These are phyloP conservation scores for Netelia melanura DNA, from an alignment of 2,888 invertebrate genomes.

Conservation along the genomic window DNA sequence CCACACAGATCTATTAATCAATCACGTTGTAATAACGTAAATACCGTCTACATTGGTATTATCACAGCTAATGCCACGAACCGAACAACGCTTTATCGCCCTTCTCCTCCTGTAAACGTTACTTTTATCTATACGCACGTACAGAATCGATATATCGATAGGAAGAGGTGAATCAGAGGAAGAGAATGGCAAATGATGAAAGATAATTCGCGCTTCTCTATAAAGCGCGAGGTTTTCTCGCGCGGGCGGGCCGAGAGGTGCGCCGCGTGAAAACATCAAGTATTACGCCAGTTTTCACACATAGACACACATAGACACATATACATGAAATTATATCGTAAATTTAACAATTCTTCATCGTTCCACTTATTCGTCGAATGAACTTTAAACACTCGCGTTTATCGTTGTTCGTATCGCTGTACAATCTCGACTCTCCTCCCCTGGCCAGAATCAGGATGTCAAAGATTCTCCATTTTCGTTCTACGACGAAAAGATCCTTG, in stretches of 20 bases:
- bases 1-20: conserved; percentile 63
- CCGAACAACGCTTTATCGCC: neutral
- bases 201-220: conserved; percentile 64
- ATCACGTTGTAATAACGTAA: conserved; percentile 58
- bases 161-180: conserved; percentile 63
- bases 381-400: conserved; percentile 48
- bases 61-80: conserved; percentile 17
- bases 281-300: conserved; percentile 3
- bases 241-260: conserved; percentile 56
- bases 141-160: neutral
- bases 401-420: conserved; percentile 28
- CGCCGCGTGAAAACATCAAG: conserved; percentile 45
- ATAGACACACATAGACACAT: neutral
- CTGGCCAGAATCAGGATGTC: neutral
- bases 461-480: neutral
- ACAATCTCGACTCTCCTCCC: neutral
- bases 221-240: conserved; percentile 52
- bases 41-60: conserved; percentile 64
- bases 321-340: conserved; percentile 24
- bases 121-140: neutral
- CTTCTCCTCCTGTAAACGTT: neutral
- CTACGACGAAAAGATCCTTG: neutral
- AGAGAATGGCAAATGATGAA: conserved; percentile 69
- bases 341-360: conserved; percentile 46
- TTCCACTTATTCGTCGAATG: conserved; percentile 57